These are phyloP conservation scores for Meriones unguiculatus DNA, from an alignment of 2,113 vertebrate species.

Conservation along the genomic window DNA sequence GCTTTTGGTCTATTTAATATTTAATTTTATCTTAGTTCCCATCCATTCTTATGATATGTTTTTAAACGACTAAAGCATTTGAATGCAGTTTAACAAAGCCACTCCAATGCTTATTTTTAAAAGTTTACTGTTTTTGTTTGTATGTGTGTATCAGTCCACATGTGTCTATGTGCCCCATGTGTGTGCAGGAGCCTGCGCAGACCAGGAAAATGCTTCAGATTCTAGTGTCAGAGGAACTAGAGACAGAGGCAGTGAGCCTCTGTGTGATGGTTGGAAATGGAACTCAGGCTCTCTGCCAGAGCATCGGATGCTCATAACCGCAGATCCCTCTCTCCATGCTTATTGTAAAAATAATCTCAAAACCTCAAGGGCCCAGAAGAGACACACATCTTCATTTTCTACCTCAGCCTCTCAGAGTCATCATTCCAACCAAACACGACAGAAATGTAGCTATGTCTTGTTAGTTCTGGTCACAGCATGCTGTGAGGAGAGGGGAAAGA, in stretches of 20 bases:
- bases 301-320: no score
- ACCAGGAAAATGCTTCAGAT: not conserved
- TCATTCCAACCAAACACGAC: not conserved
- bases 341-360: not conserved
- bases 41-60: not conserved
- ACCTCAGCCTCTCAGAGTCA: not conserved
- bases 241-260: not conserved
- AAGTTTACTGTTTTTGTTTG: not conserved
- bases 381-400: not conserved
- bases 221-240: not conserved
- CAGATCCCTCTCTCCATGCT: not conserved
- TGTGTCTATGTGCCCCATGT: not conserved
- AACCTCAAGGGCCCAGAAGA: not conserved
- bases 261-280: not conserved
- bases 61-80: not conserved
- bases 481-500: not conserved
- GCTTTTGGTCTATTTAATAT: not conserved
- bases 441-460: not conserved
- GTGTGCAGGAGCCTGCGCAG: no score
- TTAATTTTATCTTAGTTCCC: not conserved
- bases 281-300: not conserved
- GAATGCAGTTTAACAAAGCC: slow-evolving; percentile 1
- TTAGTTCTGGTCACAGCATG: not conserved
- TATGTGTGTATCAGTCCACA: not conserved
- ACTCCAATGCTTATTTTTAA: not conserved